Evolutionary conservation across 2,113 vertebrate species (phyloP), one percentile per base, ranked within the genome.

Genomic region (Erinaceus europaeus): DNA sequence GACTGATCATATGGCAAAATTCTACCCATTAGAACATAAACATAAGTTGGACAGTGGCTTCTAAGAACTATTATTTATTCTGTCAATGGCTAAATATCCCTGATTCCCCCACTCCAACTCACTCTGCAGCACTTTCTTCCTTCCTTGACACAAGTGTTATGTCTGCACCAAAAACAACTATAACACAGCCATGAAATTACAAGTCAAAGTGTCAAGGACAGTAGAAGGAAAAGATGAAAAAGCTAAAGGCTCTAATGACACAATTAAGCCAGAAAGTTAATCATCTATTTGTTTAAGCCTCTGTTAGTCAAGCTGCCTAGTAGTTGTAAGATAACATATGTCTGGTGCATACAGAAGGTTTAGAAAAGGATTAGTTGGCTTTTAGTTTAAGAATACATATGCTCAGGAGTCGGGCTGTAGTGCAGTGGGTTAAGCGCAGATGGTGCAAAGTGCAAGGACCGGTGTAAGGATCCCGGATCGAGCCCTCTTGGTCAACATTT

Each of bases 311-410:
- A 36, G 27, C 23, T 84, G n/a, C 34, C 13, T 29, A 11, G 13
- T n/a, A 81, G 18, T 50, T 50, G 48, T 11, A 50, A 50, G 10
- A 50, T 9, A 50, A 79, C 18, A 71, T 55, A 38, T 42, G 71
- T 8, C 29, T 44, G 71, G 61, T 40, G 21, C 3, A 75, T 48
- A 53, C 1, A 69, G 5, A 23, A 85, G 48, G 4, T 59, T 69
- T n/a, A n/a, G n/a, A n/a, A 76, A 94, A 86, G 4, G 17, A 79
- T 71, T 50, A 18, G 87, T 25, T 76, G 20, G 20, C 55, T 69
- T 73, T 82, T 75, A 71, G 32, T 75, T 67, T 86, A 20, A 86
- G 34, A 91, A 84, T n/a, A n/a, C n/a, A n/a, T n/a, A n/a, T n/a
- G n/a, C n/a, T n/a, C n/a, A n/a, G n/a, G n/a, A n/a, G n/a, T n/a